Evolutionary conservation across 2,888 invertebrate species (phyloP).

Genomic region (Epistrophe eligans): DNA sequence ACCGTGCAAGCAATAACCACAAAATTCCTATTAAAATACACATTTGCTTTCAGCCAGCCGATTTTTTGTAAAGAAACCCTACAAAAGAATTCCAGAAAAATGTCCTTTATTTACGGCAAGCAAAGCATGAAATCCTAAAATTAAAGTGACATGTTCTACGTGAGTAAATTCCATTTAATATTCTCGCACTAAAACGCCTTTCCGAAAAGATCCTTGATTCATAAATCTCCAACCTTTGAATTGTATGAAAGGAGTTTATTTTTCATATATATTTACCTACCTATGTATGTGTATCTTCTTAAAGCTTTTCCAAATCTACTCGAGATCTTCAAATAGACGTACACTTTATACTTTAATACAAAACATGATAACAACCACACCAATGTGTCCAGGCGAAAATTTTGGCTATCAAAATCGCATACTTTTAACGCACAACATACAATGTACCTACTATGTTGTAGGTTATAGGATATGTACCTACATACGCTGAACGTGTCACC

Average conservation of each 20-base stretch:
- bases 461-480: neutral
- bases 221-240: slow-evolving; percentile 9
- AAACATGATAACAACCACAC: slow-evolving; percentile 31
- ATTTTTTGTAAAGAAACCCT: neutral
- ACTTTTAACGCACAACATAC: slow-evolving; percentile 25
- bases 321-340: neutral
- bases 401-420: slow-evolving; percentile 41
- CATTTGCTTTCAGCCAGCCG: slow-evolving; percentile 1
- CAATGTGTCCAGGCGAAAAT: slow-evolving; percentile 44
- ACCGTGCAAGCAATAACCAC: slow-evolving; percentile 7
- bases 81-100: slow-evolving; percentile 39
- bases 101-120: slow-evolving; percentile 52
- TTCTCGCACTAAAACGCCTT: slow-evolving; percentile 39
- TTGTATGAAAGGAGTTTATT: slow-evolving; percentile 8
- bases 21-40: slow-evolving; percentile 22
- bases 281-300: slow-evolving; percentile 9
- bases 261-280: slow-evolving; percentile 4
- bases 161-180: slow-evolving; percentile 59
- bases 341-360: slow-evolving; percentile 1
- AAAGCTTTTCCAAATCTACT: slow-evolving; percentile 17
- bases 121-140: slow-evolving; percentile 60
- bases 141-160: slow-evolving; percentile 52
- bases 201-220: slow-evolving; percentile 8
- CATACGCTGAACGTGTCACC: slow-evolving; percentile 24
- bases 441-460: neutral